Evolutionary conservation across 1,140 invertebrate genomes (phyloP).

Genomic region (Nasonia longicornis): DNA sequence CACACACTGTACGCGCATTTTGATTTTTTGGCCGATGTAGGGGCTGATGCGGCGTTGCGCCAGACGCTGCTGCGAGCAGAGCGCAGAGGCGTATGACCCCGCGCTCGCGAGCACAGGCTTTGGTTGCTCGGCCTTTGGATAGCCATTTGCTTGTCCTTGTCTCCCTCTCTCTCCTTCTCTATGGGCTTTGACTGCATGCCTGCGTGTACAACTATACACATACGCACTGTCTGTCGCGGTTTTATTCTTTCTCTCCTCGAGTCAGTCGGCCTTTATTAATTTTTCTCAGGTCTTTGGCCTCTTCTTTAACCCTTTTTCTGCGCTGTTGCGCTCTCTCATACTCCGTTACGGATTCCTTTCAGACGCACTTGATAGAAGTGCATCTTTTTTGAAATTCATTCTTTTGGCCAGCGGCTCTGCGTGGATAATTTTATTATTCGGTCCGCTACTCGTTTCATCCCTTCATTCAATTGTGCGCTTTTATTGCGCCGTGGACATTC

Average conservation of each 20-base stretch:
- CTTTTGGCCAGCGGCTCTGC: neutral
- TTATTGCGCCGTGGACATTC: neutral
- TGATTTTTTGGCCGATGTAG: neutral
- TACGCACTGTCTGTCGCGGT: neutral
- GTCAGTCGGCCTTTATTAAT: constrained; percentile 3
- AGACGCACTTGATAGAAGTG: neutral
- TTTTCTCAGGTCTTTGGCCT: neutral
- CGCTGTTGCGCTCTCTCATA: neutral
- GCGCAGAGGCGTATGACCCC: neutral
- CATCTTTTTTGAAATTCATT: neutral
- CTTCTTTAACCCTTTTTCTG: neutral
- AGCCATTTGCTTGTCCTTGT: neutral
- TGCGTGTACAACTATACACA: neutral
- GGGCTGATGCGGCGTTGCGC: neutral
- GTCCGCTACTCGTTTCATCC: neutral
- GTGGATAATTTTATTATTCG: neutral
- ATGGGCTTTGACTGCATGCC: neutral
- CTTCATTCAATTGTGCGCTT: neutral
- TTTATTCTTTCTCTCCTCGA: constrained; percentile 1
- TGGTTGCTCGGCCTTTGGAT: neutral
- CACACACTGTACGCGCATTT: neutral
- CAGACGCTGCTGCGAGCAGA: neutral
- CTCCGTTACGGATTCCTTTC: neutral
- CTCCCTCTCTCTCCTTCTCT: neutral
- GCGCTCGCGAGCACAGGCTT: no score